These are phyloP conservation scores for Limnephilus lunatus DNA, from an alignment of 2,888 invertebrate genomes.

Conservation along the genomic window DNA sequence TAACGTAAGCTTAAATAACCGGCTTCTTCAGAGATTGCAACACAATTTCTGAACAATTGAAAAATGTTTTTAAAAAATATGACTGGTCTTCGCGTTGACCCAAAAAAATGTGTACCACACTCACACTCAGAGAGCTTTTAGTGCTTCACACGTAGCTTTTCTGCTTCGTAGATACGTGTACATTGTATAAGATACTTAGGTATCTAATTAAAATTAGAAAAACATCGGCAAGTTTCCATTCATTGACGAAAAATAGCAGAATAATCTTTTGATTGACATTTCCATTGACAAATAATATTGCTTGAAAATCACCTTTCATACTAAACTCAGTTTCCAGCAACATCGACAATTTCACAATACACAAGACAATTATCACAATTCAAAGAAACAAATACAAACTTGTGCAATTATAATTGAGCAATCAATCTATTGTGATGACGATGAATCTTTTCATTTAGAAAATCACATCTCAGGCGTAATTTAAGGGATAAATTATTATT, in stretches of 20 bases:
- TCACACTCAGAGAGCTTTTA: background rate
- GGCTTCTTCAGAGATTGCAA: no score
- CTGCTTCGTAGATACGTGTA: no score
- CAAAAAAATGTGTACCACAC: no score
- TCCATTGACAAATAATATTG: background rate
- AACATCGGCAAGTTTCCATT: background rate
- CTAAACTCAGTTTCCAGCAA: background rate
- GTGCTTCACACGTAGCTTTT: background rate
- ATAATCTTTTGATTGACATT: background rate
- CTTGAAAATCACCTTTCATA: slow-evolving; percentile 2
- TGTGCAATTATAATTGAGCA: background rate
- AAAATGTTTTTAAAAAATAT: no score
- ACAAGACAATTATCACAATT: background rate
- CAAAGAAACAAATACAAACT: slow-evolving; percentile 21
- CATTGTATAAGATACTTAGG: no score
- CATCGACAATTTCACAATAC: background rate
- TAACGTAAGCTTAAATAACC: no score
- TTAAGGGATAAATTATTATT: no score
- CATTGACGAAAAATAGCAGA: background rate
- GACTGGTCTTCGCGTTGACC: no score
- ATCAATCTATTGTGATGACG: background rate
- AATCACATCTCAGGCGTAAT: no score
- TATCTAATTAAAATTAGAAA: background rate
- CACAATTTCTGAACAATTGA: no score
- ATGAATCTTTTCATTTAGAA: no score